Percentiles rank a stretch among this genome's conserved stretches.
Conservation (phyloP, 2,113 vertebrate species). For the Pluvialis apricaria region DNA sequence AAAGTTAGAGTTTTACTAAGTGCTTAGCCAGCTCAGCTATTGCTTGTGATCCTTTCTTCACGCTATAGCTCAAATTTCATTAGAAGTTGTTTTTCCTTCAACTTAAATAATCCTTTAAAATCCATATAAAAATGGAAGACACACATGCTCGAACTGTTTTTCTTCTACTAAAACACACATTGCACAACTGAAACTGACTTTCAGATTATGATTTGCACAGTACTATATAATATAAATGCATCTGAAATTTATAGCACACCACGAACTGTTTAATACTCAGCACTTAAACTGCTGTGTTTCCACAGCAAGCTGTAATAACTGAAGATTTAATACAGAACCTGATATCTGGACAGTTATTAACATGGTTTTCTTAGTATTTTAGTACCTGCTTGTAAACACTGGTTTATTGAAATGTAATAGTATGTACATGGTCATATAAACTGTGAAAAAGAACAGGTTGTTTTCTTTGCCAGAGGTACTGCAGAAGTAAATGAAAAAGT, state of each 20-base stretch:
- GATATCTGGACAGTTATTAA: constrained; percentile 56
- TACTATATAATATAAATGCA: neutral
- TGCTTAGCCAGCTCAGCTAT: neutral
- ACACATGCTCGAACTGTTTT: constrained; percentile 30
- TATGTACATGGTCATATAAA: constrained; percentile 18
- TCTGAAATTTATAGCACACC: constrained; percentile 52
- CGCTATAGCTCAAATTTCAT: constrained; percentile 30
- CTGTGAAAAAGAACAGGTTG: neutral
- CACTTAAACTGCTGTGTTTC: constrained; percentile 35
- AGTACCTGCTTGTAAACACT: constrained; percentile 41
- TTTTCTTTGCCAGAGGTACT: constrained; percentile 5
- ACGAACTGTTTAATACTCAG: constrained; percentile 18
- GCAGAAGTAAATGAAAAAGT: neutral
- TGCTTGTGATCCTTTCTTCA: constrained; percentile 19
- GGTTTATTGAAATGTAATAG: constrained; percentile 43
- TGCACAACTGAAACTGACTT: constrained; percentile 32
- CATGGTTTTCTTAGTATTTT: constrained; percentile 47
- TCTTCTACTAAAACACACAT: neutral
- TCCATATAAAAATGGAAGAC: constrained; percentile 13
- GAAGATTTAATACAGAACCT: constrained; percentile 39
- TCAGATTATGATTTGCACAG: constrained; percentile 49
- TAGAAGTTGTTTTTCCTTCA: constrained; percentile 14
- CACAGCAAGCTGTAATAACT: constrained; percentile 26
- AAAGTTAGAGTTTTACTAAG: constrained; percentile 9
- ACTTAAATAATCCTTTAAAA: constrained; percentile 41